A percentile compares a stretch with the other conserved stretches of the same genome.
These are phyloP conservation scores for Suillia variegata DNA, from an alignment of 2,888 invertebrate species.

Conservation along the genomic window DNA sequence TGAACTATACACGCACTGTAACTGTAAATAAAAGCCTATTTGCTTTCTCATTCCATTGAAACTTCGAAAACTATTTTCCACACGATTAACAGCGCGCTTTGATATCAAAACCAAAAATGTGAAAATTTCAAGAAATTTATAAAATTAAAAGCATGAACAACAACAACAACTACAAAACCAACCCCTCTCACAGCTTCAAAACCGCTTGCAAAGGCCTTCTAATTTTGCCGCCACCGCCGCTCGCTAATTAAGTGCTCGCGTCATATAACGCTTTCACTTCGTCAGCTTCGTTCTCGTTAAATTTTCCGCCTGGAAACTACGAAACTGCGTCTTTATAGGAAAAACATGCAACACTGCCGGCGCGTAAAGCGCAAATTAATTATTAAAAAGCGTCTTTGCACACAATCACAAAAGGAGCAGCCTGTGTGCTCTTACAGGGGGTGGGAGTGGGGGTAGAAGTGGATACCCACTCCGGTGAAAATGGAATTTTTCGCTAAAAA, in stretches of 20 bases:
- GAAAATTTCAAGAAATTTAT: no score
- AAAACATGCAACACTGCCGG: neutral
- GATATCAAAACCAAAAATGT: slow-evolving; percentile 30
- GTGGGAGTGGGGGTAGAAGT: neutral
- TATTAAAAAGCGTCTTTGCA: neutral
- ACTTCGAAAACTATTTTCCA: slow-evolving; percentile 50
- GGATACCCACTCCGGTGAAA: slow-evolving; percentile 39
- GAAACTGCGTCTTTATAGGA: no score
- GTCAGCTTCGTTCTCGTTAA: no score
- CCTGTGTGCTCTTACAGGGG: neutral
- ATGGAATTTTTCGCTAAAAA: slow-evolving; percentile 36
- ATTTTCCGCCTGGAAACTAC: no score
- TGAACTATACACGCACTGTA: no score
- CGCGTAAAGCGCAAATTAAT: slow-evolving; percentile 1
- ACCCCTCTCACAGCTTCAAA: no score
- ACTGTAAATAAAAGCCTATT: no score
- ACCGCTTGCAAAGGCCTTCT: no score
- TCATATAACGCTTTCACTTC: neutral
- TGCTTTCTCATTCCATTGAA: no score
- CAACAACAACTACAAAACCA: no score
- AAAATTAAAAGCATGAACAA: no score
- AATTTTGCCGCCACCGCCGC: neutral
- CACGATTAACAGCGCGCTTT: slow-evolving; percentile 45
- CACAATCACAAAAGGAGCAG: neutral
- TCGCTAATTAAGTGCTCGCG: neutral